Base-by-base conservation (phyloP, 2,113 vertebrate species). In the Fulica atra region DNA sequence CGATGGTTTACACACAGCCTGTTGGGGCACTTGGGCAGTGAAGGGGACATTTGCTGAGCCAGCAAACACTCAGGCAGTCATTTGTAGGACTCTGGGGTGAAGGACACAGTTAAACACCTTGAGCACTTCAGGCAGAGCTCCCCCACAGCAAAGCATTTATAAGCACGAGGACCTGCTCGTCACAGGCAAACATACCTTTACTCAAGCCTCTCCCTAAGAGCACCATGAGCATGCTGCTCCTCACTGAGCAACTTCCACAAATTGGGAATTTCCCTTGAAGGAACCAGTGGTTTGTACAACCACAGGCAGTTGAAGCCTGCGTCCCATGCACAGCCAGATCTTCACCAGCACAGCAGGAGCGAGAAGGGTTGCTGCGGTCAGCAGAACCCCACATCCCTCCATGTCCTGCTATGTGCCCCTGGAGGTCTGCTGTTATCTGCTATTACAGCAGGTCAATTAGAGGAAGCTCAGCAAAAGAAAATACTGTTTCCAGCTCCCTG, bases 201-300 rank as follows among this genome's bases (percentile, higher is more conserved):
- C 4, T 4, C 1, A 12, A 29, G 53, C 8, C 46, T 18, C 36
- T 42, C 50, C 14, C 14, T 40, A 3, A 4, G 3, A 44, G 56
- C 80, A 50, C 21, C 48, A 5, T 0, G 0, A 46, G 35, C 38
- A 7, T 0, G 1, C 56, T n/a, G 1, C 42, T 50, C 1, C 38
- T 26, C 42, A 11, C 1, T 0, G 8, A 24, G 4, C 25, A 20
- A 2, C 35, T 21, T 8, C 23, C 13, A 29, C 42, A 46, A n/a
- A 61, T 3, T 36, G 16, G 51, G 18, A 24, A 36, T 20, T 38
- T 38, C 40, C 7, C 25, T 1, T 2, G 65, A 21, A 35, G 65
- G 46, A 70, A 42, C 12, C 48, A 10, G 25, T 6, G 1, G 12
- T 70, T 19, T 29, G 46, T 59, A 9, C 2, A 6, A 35, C 4